Base-by-base conservation (phyloP, 2,888 invertebrate genomes). In the Heliconius ismenius region DNA sequence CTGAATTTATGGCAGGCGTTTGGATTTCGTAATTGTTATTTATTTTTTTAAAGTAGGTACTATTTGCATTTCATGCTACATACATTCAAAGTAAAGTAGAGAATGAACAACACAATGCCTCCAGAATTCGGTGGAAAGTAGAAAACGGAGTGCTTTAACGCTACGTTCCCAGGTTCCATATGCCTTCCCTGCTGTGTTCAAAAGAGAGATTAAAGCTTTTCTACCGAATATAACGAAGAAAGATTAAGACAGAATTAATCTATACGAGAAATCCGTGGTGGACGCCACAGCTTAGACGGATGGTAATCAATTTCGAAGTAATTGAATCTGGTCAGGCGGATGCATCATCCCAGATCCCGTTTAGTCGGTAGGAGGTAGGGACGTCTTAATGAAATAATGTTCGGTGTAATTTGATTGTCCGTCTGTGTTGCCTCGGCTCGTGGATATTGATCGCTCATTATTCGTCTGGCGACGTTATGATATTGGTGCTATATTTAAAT, bases 291-390 rank as follows among this genome's bases (percentile, higher is more conserved):
- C 86, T 88, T 87, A 89, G 87, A 84, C 88, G 86, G 87, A 87
- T 85, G 83, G 87, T 89, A 91, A 92, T 92, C 90, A 90, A 91
- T 91, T 91, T 84, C 83, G 83, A 84, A 86, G 88, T 92, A 91
- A 93, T 92, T 92, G 91, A 91, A 92, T 91, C 88, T 87, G 88
- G 88, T 86, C 86, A 86, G 83, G 85, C 89, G 87, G 86, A 85
- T 85, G 84, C 87, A 88, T 88, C 86, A 88, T 89, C 86, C 85
- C 83, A 84, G 83, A 84, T 83, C 85, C 83, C 81, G 81, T 76
- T 75, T 76, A 72, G 80, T 85, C 84, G 84, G 84, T 80, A 76
- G 79, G 82, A 82, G 84, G 84, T 80, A 76, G 79, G 82, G 83
- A 79, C 81, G 81, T 79, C 84, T 81, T 89, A 89, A 90, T 90